Evolutionary conservation across 2,113 vertebrate genomes (phyloP).

Genomic region (Dasyurus viverrinus): DNA sequence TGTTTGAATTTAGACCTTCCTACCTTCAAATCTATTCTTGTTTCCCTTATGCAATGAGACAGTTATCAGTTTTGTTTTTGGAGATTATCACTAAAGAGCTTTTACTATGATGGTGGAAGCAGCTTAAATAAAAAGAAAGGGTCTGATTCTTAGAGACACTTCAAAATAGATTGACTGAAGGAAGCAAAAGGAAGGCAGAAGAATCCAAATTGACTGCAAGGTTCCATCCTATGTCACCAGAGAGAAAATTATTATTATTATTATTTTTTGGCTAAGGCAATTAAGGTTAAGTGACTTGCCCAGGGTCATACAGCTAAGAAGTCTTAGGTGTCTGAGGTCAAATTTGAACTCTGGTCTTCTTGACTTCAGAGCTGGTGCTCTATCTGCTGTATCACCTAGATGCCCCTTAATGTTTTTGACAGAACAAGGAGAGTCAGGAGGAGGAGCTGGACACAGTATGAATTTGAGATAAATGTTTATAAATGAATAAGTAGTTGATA

Average conservation of each 20-base stretch:
- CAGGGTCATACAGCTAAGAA: too few species aligned
- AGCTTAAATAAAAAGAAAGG: background rate
- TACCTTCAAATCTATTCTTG: background rate
- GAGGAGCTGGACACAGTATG: background rate
- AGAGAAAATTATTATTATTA: background rate
- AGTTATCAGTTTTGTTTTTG: background rate
- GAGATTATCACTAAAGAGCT: background rate
- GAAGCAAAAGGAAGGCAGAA: background rate
- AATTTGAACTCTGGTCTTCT: too few species aligned
- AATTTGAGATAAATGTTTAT: background rate
- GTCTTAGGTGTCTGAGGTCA: too few species aligned
- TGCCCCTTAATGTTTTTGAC: background rate
- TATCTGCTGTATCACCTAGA: too few species aligned
- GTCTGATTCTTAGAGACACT: background rate
- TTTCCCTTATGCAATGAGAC: background rate
- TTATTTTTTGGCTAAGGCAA: too few species aligned
- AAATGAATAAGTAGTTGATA: background rate
- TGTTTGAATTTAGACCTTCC: too few species aligned
- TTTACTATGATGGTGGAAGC: background rate
- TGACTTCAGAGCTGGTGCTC: too few species aligned
- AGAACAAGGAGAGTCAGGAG: background rate
- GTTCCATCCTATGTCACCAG: background rate
- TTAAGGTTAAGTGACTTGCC: too few species aligned
- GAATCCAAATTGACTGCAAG: background rate
- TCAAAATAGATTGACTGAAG: background rate